Base-by-base conservation (phyloP, 2,113 vertebrate genomes). In the Myotis davidii region DNA sequence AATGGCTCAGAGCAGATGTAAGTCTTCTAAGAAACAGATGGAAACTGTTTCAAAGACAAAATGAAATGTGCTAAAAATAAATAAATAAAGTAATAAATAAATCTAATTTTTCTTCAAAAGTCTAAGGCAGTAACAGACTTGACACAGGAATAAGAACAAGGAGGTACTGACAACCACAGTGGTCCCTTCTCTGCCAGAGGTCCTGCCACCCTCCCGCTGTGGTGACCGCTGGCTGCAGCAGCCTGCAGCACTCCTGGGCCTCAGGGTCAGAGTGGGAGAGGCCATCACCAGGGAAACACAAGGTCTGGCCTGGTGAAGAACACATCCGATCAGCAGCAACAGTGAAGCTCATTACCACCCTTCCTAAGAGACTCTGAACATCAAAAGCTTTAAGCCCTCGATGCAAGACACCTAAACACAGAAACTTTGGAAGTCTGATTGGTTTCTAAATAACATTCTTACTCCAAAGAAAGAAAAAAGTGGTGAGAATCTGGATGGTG, bases 71-170 rank as follows among this genome's bases (percentile, higher is more conserved):
- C 91, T 64, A 21, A 74, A 96, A 64, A 81, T 5, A 85, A 95
- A 97, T 96, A 97, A 97, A 97, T 97, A 97, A 65, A 50, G 87
- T 93, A 97, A 97, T 97, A 98, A 98, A 97, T 98, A 96, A 97
- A 93, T 84, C 59, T 32, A 74, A 79, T 86, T 64, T 79, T 83
- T 89, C 39, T 27, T 92, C 52, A 79, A 39, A 84, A 91, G 64
- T 65, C 65, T 83, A 90, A 95, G 77, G 90, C 86, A 94, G 74
- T 85, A 92, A 93, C 59, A 95, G 78, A 97, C 61, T 27, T 52
- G 17, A 87, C 61, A 39, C 32, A 54, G 70, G 72, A 82, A 52
- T 45, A 70, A 90, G 64, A 77, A 69, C 90, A 42, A 74, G 82
- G 69, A 94, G 45, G 34, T n/a, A 48, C n/a, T 67, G 32, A 77